A percentile compares a stretch with the other conserved stretches of the same genome.
Conservation (phyloP, 37 sponge, comb jelly and placozoan species). For the Hexactinellida sp. region DNA sequence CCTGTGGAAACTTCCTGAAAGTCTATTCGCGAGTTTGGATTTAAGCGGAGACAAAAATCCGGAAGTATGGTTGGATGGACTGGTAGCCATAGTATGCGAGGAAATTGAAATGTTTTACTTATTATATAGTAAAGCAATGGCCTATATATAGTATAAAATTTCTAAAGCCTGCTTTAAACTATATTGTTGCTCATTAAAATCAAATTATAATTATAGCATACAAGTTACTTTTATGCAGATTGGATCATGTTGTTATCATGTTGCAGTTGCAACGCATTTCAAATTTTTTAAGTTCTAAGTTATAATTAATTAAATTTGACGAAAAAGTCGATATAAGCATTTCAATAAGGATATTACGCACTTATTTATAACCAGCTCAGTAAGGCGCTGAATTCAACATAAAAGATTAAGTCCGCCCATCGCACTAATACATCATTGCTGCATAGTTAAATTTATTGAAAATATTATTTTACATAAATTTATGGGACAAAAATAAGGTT, state of each 20-base stretch:
- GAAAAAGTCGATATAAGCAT: too few species aligned
- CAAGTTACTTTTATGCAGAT: too few species aligned
- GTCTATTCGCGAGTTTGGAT: background rate
- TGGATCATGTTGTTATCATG: too few species aligned
- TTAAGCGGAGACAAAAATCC: background rate
- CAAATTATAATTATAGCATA: too few species aligned
- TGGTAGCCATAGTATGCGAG: background rate
- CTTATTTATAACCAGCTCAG: background rate
- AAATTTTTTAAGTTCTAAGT: too few species aligned
- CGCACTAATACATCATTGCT: slow-evolving; percentile 12
- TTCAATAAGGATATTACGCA: background rate
- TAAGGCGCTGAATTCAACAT: background rate
- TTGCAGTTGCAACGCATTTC: too few species aligned
- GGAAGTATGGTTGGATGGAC: background rate
- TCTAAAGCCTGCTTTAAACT: too few species aligned
- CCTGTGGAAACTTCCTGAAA: background rate
- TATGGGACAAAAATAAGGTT: background rate
- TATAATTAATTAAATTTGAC: too few species aligned
- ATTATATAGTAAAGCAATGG: too few species aligned
- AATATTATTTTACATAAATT: background rate
- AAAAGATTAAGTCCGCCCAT: slow-evolving; percentile 7
- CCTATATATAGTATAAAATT: too few species aligned
- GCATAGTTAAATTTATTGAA: background rate
- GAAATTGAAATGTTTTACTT: too few species aligned
- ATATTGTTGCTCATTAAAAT: too few species aligned